Conservation (phyloP, 2,797 vertebrate species). For the Helicolenus hilgendorfi region DNA sequence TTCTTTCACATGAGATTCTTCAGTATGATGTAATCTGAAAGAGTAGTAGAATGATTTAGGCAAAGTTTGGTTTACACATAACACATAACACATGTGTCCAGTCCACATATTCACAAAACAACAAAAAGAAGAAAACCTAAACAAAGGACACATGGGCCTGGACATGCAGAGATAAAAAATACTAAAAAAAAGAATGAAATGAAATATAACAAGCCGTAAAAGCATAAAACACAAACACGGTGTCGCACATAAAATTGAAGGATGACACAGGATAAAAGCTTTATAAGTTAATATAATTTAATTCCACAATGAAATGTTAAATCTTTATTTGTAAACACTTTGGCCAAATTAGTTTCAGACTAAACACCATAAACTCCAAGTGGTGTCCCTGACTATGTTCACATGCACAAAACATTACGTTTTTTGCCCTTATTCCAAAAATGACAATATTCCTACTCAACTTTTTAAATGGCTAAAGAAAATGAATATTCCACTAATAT, state of each 20-base stretch:
- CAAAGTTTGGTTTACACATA: background rate
- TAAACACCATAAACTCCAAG: background rate
- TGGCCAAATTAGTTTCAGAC: slow-evolving; percentile 8
- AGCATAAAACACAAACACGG: background rate
- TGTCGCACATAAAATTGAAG: background rate
- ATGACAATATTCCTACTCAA: background rate
- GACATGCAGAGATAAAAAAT: background rate
- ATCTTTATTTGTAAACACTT: background rate
- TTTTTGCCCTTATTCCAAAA: background rate
- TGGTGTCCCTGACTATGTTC: background rate
- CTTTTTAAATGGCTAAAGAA: background rate
- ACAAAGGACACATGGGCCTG: background rate
- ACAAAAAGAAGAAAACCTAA: background rate
- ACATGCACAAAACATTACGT: background rate
- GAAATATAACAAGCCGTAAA: background rate
- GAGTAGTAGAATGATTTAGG: background rate
- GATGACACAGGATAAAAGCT: background rate
- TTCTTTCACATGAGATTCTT: background rate
- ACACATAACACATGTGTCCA: background rate
- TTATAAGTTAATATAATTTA: background rate
- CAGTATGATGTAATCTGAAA: background rate
- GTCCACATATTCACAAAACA: background rate
- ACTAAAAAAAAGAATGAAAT: background rate
- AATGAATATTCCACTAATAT: background rate
- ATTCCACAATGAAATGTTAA: background rate